Evolutionary conservation across 2,888 invertebrate species (phyloP).

Genomic region (Acleris sparsana): DNA sequence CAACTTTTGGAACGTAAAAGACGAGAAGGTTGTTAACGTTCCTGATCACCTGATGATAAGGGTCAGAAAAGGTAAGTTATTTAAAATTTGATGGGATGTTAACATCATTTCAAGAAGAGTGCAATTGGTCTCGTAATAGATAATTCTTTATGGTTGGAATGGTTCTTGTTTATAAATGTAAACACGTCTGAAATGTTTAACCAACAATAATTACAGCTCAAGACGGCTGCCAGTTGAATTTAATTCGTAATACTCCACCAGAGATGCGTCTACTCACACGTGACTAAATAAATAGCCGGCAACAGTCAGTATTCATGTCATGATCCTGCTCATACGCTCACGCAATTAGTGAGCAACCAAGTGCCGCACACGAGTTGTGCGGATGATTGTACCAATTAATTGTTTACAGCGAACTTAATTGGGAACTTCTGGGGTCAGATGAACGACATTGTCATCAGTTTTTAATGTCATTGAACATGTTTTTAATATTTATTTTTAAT

Average conservation of each 20-base stretch:
- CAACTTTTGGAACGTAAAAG: conserved; percentile 27
- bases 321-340: conserved; percentile 43
- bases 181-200: conserved; percentile 5
- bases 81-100: conserved; percentile 20
- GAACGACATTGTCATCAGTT: conserved; percentile 10
- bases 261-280: conserved; percentile 42
- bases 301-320: conserved; percentile 43
- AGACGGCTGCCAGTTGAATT: conserved; percentile 29
- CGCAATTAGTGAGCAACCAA: conserved; percentile 45
- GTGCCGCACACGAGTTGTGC: conserved; percentile 44
- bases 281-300: conserved; percentile 43
- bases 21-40: conserved; percentile 48
- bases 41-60: conserved; percentile 14
- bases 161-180: neutral
- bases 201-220: conserved; percentile 13
- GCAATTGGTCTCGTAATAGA: too few species aligned
- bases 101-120: neutral
- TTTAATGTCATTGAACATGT: neutral
- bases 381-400: conserved; percentile 46
- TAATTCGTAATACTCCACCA: conserved; percentile 37
- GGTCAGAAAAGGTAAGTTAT: conserved; percentile 20
- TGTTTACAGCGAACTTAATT: conserved; percentile 40
- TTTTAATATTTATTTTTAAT: neutral
- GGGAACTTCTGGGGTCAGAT: conserved; percentile 20
- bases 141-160: too few species aligned